Conservation (phyloP, 2,797 vertebrate species). For the Helostoma temminkii region DNA sequence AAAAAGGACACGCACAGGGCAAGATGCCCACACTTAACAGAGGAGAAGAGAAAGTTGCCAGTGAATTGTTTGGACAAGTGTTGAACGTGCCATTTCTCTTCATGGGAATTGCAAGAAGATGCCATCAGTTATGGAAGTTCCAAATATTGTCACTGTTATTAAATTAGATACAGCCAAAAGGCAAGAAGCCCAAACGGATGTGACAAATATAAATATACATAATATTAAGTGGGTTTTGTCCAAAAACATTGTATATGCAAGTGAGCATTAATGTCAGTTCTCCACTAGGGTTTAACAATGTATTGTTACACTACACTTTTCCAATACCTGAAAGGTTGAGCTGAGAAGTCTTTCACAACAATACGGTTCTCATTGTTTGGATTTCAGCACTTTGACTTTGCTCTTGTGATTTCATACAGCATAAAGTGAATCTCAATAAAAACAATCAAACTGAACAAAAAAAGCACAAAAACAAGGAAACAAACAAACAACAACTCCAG, state of each 20-base stretch:
- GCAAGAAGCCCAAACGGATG: background rate
- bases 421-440: background rate
- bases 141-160: slow-evolving; percentile 18
- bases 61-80: slow-evolving; percentile 44
- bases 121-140: slow-evolving; percentile 23
- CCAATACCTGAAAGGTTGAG: background rate
- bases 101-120: slow-evolving; percentile 36
- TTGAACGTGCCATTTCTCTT: slow-evolving; percentile 53
- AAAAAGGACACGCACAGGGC: slow-evolving; percentile 17
- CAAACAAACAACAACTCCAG: too few relatives aligned
- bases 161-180: slow-evolving; percentile 24
- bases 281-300: background rate
- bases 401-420: background rate
- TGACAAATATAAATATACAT: background rate
- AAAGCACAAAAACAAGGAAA: too few relatives aligned
- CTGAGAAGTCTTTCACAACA: background rate
- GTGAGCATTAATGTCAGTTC: background rate
- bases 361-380: too few relatives aligned
- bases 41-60: slow-evolving; percentile 40
- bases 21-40: slow-evolving; percentile 49
- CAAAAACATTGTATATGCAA: background rate
- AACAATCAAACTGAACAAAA: too few relatives aligned
- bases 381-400: background rate
- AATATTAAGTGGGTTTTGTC: background rate
- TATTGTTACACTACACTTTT: background rate